A percentile compares a stretch with the other conserved stretches of the same genome.
Conservation (phyloP, 1,140 invertebrate genomes). For the Luehdorfia chinensis region DNA sequence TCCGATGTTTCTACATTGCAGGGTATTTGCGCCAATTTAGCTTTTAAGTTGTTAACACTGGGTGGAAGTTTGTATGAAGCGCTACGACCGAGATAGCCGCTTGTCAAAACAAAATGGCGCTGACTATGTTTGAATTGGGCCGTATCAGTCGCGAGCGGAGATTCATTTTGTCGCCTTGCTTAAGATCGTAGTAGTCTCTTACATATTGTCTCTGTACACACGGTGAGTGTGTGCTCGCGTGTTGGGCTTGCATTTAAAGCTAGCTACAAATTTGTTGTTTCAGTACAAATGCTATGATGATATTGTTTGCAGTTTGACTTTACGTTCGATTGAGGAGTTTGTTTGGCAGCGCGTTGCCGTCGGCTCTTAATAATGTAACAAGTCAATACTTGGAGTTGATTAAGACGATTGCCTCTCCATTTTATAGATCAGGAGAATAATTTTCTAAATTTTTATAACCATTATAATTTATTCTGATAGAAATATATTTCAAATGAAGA, state of each 20-base stretch:
- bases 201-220: conserved; percentile 75
- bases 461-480: not conserved
- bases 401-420: no score
- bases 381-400: conserved; percentile 61
- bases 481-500: not conserved
- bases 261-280: conserved; percentile 76
- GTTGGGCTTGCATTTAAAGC: conserved; percentile 72
- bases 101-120: conserved; percentile 75
- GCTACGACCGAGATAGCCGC: conserved; percentile 47
- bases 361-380: conserved; percentile 31
- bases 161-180: conserved; percentile 76
- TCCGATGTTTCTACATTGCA: conserved; percentile 64
- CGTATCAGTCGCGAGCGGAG: conserved; percentile 74
- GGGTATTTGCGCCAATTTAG: conserved; percentile 29
- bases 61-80: conserved; percentile 40
- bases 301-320: conserved; percentile 74
- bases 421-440: conserved; percentile 9
- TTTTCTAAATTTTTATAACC: conserved; percentile 6
- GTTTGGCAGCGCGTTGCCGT: conserved; percentile 39
- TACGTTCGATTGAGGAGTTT: conserved; percentile 70
- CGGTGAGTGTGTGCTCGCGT: conserved; percentile 64
- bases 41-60: conserved; percentile 33
- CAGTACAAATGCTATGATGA: conserved; percentile 73
- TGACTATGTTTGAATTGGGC: conserved; percentile 74
- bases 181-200: conserved; percentile 70